phyloP scores from a whole-genome alignment of 2,888 invertebrate species.

The Baronia brevicornis region DNA sequence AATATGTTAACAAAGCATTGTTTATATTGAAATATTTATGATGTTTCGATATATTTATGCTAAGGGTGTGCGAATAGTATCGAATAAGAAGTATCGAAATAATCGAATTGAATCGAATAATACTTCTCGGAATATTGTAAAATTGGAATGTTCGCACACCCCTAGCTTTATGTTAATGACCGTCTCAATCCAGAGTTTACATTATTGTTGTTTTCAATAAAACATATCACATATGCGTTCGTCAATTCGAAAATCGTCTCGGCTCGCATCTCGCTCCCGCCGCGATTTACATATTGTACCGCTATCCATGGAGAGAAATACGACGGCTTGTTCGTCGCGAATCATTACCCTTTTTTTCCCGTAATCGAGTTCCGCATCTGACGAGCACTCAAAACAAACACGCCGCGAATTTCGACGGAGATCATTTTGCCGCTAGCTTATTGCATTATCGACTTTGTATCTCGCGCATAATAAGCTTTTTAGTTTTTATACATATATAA shows the following conservation, averaged over 20 bases:
- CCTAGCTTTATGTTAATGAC: constrained; percentile 26
- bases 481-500: constrained; percentile 16
- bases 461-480: constrained; percentile 9
- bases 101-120: too few relatives aligned
- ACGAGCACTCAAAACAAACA: constrained; percentile 60
- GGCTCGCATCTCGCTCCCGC: constrained; percentile 42
- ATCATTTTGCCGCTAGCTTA: constrained; percentile 27
- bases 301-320: constrained; percentile 54
- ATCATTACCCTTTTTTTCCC: constrained; percentile 54
- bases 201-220: constrained; percentile 40
- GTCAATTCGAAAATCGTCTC: too few relatives aligned
- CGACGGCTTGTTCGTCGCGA: constrained; percentile 44
- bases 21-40: too few relatives aligned
- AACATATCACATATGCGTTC: constrained; percentile 38
- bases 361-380: constrained; percentile 58
- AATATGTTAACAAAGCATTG: too few relatives aligned
- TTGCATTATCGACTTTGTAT: constrained; percentile 22
- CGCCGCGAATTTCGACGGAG: constrained; percentile 34
- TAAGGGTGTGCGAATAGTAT: too few relatives aligned
- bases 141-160: constrained; percentile 23
- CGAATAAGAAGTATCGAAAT: too few relatives aligned
- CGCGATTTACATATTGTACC: constrained; percentile 63
- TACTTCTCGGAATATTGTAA: too few relatives aligned
- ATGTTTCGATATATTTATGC: too few relatives aligned
- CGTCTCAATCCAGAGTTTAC: constrained; percentile 27